Percentiles rank a stretch among this genome's conserved stretches.
phyloP scores from a whole-genome alignment of 2,797 vertebrate genomes.

The Yasuhikotakia modesta region DNA sequence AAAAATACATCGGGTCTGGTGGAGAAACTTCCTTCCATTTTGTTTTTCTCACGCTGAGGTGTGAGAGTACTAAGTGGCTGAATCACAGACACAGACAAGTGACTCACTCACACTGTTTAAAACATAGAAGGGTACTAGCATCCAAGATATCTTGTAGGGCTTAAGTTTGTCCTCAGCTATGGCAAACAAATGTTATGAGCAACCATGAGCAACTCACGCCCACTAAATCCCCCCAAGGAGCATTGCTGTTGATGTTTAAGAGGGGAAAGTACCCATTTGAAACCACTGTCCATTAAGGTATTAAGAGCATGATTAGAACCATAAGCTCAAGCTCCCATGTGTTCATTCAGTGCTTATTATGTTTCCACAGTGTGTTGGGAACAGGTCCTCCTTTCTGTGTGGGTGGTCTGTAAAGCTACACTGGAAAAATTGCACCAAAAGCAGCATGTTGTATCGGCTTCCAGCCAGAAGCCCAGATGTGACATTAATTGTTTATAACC shows the following conservation, averaged over 20 bases:
- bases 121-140: slow-evolving; percentile 44
- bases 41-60: slow-evolving; percentile 56
- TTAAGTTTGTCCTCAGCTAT: slow-evolving; percentile 23
- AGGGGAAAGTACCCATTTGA: slow-evolving; percentile 60
- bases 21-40: slow-evolving; percentile 44
- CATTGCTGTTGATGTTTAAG: slow-evolving; percentile 54
- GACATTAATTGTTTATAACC: slow-evolving; percentile 63
- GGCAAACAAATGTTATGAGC: slow-evolving; percentile 41
- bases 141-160: slow-evolving; percentile 27
- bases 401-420: slow-evolving; percentile 63
- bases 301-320: slow-evolving; percentile 60
- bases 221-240: slow-evolving; percentile 3
- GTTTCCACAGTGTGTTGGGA: slow-evolving; percentile 54
- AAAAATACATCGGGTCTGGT: slow-evolving; percentile 14
- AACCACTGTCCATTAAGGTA: slow-evolving; percentile 59
- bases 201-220: slow-evolving; percentile 4
- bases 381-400: slow-evolving; percentile 59
- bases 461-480: slow-evolving; percentile 60
- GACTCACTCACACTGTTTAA: slow-evolving; percentile 56
- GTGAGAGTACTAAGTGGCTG: slow-evolving; percentile 56
- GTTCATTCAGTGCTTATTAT: slow-evolving; percentile 54
- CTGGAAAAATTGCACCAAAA: slow-evolving; percentile 61
- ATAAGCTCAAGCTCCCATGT: slow-evolving; percentile 53
- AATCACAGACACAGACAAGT: slow-evolving; percentile 50
- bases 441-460: slow-evolving; percentile 50